Evolutionary conservation across 2,113 vertebrate species (phyloP).

Genomic region (Lichenostomus cassidix): DNA sequence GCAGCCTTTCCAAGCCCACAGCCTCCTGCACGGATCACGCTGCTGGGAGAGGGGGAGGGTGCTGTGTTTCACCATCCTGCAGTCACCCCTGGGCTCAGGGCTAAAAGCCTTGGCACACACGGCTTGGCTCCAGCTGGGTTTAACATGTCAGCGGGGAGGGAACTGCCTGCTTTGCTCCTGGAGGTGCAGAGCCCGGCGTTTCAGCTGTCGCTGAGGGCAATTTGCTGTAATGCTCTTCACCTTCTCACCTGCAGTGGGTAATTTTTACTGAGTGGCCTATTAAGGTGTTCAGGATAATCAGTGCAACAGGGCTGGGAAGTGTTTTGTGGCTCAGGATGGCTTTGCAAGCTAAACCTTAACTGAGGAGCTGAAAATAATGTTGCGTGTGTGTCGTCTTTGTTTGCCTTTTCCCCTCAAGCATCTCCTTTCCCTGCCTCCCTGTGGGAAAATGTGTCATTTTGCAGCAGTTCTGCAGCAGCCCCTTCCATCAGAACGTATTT

Average conservation of each 20-base stretch:
- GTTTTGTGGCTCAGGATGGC: neutral
- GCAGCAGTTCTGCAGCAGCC: neutral
- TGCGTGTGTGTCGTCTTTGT: neutral
- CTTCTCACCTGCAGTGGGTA: slow-evolving; percentile 3
- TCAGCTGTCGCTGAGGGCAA: neutral
- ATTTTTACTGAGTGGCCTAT: slow-evolving; percentile 2
- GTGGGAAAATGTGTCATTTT: neutral
- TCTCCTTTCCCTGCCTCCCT: neutral
- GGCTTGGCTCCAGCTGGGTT: slow-evolving; percentile 30
- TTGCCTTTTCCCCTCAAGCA: neutral
- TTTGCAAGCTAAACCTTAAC: neutral
- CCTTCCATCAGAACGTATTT: neutral
- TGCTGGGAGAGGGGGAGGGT: slow-evolving; percentile 30
- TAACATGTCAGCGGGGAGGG: neutral
- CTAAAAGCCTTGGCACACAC: slow-evolving; percentile 22
- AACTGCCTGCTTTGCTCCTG: neutral
- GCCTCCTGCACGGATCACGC: neutral
- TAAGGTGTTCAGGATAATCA: neutral
- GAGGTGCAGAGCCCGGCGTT: neutral
- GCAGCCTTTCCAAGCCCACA: slow-evolving; percentile 35
- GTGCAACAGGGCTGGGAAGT: neutral
- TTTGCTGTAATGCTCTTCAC: slow-evolving; percentile 5
- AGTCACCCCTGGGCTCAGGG: neutral
- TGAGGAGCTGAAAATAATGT: neutral
- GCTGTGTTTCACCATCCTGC: neutral